Conservation (phyloP, 2,797 vertebrate genomes). For the Melanotaenia pygmaea region DNA sequence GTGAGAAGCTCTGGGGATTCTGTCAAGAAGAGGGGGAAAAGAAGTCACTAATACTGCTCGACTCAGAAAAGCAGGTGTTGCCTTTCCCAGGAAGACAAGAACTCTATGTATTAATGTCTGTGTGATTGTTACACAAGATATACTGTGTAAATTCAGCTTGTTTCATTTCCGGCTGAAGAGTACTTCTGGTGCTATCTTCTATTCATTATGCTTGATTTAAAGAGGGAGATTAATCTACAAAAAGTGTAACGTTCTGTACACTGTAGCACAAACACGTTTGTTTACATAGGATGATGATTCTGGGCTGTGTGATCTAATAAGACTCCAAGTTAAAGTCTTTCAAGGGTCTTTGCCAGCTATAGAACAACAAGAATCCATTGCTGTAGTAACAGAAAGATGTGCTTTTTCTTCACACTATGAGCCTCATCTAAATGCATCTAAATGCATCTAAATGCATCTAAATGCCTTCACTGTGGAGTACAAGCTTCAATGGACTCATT, state of each 20-base stretch:
- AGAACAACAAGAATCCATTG: slow-evolving; percentile 63
- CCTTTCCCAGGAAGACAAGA: slow-evolving; percentile 53
- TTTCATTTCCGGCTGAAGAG: slow-evolving; percentile 9
- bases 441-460: slow-evolving; percentile 67
- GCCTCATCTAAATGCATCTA: slow-evolving; percentile 66
- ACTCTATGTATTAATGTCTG: slow-evolving; percentile 49
- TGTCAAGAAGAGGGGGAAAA: slow-evolving; percentile 5
- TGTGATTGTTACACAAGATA: slow-evolving; percentile 53
- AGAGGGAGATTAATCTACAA: background rate
- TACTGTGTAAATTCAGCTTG: slow-evolving; percentile 3
- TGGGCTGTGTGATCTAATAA: background rate
- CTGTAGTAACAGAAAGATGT: slow-evolving; percentile 64
- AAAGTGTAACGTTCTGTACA: background rate
- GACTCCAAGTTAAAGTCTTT: background rate
- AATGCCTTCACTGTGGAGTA: slow-evolving; percentile 69
- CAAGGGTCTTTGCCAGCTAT: slow-evolving; percentile 37
- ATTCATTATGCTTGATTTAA: slow-evolving; percentile 1
- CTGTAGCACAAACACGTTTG: background rate
- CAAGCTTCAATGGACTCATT: slow-evolving; percentile 71
- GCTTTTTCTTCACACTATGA: slow-evolving; percentile 55
- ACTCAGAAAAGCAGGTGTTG: slow-evolving; percentile 17
- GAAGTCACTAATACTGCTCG: slow-evolving; percentile 33
- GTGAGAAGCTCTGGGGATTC: slow-evolving; percentile 41
- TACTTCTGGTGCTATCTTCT: background rate
- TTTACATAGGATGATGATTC: background rate